phyloP scores from a whole-genome alignment of 2,888 invertebrate genomes.

The Agrochola lychnidis region DNA sequence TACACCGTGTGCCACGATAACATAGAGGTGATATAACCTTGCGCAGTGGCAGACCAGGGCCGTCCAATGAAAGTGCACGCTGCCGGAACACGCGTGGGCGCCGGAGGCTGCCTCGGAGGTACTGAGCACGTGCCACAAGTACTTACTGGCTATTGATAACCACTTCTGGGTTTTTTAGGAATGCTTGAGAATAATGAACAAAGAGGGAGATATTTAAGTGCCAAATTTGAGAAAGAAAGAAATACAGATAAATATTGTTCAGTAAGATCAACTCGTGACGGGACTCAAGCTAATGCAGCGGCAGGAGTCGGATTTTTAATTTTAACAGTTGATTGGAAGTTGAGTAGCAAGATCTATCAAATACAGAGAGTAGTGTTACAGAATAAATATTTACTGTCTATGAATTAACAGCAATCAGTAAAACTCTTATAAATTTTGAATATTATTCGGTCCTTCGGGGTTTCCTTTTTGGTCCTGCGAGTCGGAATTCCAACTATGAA shows the following conservation, averaged over 20 bases:
- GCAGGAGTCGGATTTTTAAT: neutral
- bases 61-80: conserved; percentile 66
- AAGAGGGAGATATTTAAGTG: neutral
- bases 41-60: conserved; percentile 63
- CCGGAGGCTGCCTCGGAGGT: conserved; percentile 58
- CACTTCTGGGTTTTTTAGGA: conserved; percentile 26
- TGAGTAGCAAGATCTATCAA: neutral
- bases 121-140: conserved; percentile 59
- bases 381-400: neutral
- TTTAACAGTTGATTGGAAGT: neutral
- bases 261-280: neutral
- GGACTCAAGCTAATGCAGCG: neutral
- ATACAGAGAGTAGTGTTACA: neutral
- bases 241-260: neutral
- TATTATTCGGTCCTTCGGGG: neutral
- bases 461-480: conserved; percentile 15
- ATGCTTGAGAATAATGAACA: neutral
- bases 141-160: conserved; percentile 30
- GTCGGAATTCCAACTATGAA: neutral
- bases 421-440: neutral
- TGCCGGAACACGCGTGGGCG: conserved; percentile 71
- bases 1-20: conserved; percentile 27
- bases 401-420: neutral
- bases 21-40: conserved; percentile 64
- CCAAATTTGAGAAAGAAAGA: neutral